phyloP scores from a whole-genome alignment of 2,888 invertebrate genomes.

The Cantharis rufa region DNA sequence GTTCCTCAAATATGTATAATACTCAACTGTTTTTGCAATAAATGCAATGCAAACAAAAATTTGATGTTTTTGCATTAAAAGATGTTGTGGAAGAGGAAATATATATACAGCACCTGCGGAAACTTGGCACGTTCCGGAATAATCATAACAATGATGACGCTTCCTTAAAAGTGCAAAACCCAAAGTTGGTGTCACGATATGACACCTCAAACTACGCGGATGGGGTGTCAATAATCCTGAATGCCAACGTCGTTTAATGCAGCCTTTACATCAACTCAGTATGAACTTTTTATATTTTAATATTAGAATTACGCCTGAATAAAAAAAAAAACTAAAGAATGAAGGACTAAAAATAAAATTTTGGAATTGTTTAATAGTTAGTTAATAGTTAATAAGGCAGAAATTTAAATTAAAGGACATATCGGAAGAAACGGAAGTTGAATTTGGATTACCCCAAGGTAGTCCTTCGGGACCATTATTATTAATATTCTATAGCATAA shows the following conservation, averaged over 20 bases:
- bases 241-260: slow-evolving; percentile 26
- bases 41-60: slow-evolving; percentile 17
- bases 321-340: not conserved
- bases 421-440: not conserved
- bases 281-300: not conserved
- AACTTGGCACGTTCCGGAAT: slow-evolving; percentile 32
- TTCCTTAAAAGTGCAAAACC: slow-evolving; percentile 35
- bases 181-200: slow-evolving; percentile 33
- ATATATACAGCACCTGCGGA: slow-evolving; percentile 20
- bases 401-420: not conserved
- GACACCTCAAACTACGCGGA: slow-evolving; percentile 33
- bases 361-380: not conserved
- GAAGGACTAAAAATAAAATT: not conserved
- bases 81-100: slow-evolving; percentile 12
- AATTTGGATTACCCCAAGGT: not conserved
- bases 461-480: not conserved
- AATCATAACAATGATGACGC: slow-evolving; percentile 36
- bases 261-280: slow-evolving; percentile 21
- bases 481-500: not conserved
- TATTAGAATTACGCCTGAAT: not conserved
- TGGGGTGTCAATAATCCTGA: slow-evolving; percentile 33
- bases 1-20: slow-evolving; percentile 11
- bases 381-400: not conserved
- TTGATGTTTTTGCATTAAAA: slow-evolving; percentile 16
- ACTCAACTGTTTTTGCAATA: slow-evolving; percentile 15